phyloP scores from a whole-genome alignment of 2,888 invertebrate genomes.

The Lampropteryx suffumata region DNA sequence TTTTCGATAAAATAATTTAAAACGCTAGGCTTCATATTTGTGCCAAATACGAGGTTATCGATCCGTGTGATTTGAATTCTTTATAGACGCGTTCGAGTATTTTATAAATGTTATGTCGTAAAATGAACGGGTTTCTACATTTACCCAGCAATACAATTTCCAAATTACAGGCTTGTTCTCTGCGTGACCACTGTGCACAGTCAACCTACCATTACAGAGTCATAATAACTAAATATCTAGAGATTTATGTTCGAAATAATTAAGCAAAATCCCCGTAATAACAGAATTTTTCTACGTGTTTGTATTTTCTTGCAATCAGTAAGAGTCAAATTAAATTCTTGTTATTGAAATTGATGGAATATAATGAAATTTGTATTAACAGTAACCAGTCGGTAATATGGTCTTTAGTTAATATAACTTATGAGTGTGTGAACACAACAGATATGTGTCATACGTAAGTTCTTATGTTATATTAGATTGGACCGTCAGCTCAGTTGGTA shows the following conservation, averaged over 20 bases:
- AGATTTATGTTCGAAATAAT: constrained; percentile 72
- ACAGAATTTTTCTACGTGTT: constrained; percentile 48
- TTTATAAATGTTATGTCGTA: constrained; percentile 18
- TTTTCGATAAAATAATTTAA: no score
- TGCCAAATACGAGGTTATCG: constrained; percentile 1
- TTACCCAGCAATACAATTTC: constrained; percentile 46
- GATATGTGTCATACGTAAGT: no score
- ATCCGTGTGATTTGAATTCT: constrained; percentile 3
- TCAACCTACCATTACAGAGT: constrained; percentile 66
- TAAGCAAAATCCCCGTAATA: constrained; percentile 55
- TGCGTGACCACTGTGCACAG: constrained; percentile 61
- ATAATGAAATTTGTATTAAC: no score
- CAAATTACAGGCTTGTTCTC: constrained; percentile 50
- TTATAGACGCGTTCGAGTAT: constrained; percentile 7
- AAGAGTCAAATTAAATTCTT: constrained; percentile 28
- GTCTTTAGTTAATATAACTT: no score
- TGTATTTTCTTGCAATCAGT: constrained; percentile 41
- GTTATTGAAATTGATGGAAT: no score
- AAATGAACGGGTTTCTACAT: constrained; percentile 38
- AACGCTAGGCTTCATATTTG: not conserved
- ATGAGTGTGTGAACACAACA: no score
- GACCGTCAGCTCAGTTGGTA: no score
- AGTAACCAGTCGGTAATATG: no score
- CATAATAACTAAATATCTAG: constrained; percentile 68
- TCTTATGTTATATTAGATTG: no score